Evolutionary conservation across 2,888 invertebrate species (phyloP), one percentile per base, ranked within the genome.

Genomic region (Eubasilissa splendida): DNA sequence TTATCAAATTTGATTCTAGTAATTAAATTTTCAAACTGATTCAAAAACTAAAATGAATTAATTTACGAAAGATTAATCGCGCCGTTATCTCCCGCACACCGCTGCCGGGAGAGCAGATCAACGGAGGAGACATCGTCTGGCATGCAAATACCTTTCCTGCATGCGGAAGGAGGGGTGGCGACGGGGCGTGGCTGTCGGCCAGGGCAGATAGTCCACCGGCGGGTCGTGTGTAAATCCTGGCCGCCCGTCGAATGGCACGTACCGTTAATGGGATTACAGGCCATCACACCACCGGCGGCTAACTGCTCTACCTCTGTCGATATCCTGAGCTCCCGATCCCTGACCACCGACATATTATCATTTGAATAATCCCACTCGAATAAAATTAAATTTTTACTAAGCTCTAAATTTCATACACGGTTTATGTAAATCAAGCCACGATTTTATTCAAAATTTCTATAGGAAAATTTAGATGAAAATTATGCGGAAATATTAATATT

Each of bases 161-260:
- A n/a, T 2, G 10, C n/a, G 66, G 50, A 10, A 22, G 59, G 59
- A 3, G 53, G 73, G 4, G 63, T 4, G 12, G 31, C 42, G 11
- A n/a, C 54, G 77, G 14, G 52, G 58, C n/a, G 33, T 33, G 71
- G 70, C 33, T 22, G 31, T 12, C 58, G 73, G 42, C 53, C 65
- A 50, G 58, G 58, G 58, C 75, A 65, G 76, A 76, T 76, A 76
- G 65, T 75, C 63, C 79, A 54, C 66, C 79, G 60, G 53, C 68
- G 66, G 82, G 82, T 75, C 79, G 65, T 79, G 78, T 77, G 85
- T 86, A 89, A 90, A 90, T 89, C 90, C 88, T 86, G 84, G 85
- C 84, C 84, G 85, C 83, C 84, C 85, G 86, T 86, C 86, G 87
- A 85, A 85, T 84, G 86, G 88, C 90, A 90, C 89, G 90, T 88